Percentiles rank a stretch among this genome's conserved stretches.
Evolutionary conservation across 2,113 vertebrate species (phyloP).

Genomic region (Coryphaenoides rupestris): DNA sequence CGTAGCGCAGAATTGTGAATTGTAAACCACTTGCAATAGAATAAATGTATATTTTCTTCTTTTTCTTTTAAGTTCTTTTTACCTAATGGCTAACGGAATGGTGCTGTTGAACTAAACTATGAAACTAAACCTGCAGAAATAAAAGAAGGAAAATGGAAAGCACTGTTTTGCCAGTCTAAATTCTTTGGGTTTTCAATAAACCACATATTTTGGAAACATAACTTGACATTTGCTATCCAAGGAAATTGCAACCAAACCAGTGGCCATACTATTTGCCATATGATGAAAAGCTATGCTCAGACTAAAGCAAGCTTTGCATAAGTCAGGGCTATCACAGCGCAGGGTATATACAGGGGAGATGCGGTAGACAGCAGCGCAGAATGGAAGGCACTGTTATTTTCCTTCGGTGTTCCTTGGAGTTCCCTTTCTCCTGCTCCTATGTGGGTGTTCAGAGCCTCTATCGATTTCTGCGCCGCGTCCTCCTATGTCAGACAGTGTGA

Average conservation of each 20-base stretch:
- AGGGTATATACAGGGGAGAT: slow-evolving; percentile 28
- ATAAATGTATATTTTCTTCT: too few relatives aligned
- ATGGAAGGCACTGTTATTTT: slow-evolving; percentile 67
- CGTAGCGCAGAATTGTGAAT: slow-evolving; percentile 58
- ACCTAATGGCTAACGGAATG: too few relatives aligned
- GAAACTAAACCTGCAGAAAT: too few relatives aligned
- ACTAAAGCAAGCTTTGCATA: slow-evolving; percentile 67
- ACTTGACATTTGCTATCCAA: too few relatives aligned
- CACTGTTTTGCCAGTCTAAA: slow-evolving; percentile 19
- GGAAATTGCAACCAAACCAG: slow-evolving; percentile 59
- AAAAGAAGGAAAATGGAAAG: too few relatives aligned
- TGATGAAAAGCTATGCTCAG: slow-evolving; percentile 62
- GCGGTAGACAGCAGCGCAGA: slow-evolving; percentile 50
- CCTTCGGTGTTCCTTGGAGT: slow-evolving; percentile 38
- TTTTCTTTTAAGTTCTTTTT: too few relatives aligned
- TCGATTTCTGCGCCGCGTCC: slow-evolving; percentile 71
- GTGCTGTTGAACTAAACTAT: too few relatives aligned
- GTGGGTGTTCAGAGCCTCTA: slow-evolving; percentile 67
- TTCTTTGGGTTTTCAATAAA: too few relatives aligned
- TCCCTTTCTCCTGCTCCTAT: slow-evolving; percentile 49
- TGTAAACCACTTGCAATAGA: too few relatives aligned
- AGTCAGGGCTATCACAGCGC: slow-evolving; percentile 68
- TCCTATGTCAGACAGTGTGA: slow-evolving; percentile 61
- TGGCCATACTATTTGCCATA: slow-evolving; percentile 60
- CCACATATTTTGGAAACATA: too few relatives aligned